Base-by-base conservation (phyloP, 2,888 invertebrate genomes). In the Xanthia togata region DNA sequence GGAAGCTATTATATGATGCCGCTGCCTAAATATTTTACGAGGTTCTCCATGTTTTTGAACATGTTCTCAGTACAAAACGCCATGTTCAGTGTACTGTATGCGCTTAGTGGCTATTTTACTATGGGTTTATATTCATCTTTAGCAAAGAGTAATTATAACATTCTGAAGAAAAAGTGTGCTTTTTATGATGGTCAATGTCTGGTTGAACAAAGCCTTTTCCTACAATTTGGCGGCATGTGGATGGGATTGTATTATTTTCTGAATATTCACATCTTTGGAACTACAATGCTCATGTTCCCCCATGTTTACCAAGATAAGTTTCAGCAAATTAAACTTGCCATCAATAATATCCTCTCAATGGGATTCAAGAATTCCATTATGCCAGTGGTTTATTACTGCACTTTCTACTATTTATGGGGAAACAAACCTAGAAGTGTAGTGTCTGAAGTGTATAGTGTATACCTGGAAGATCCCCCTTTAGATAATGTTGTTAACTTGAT, bases 301-400 rank as follows among this genome's bases (percentile, higher is more conserved):
- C 97, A 98, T n/a, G 96, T 98, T 26, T 97, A 98, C 81, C 97
- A 98, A 92, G 97, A 97, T 63, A 98, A 98, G 90, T 97, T 98
- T 83, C 96, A 97, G 8, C 97, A 97, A 89, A 96, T 98, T 31
- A 97, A 98, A 89, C 93, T 97, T 47, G 96, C 97, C 0, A 90
- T 98, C 12, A 94, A 95, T 68, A 92, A 95, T 4, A 96, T 97
- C 53, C 85, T 98, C 9, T 97, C 97, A 44, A 95, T 95, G 76
- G 97, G 98, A 31, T 96, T 98, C 79, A 90, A 93, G 60, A 96
- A 96, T 82, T 97, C 98, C 0, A 88, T 98, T 57, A 94, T 97
- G 90, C 98, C 98, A 26, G 97, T 97, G 9, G 70, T 97, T 12
- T 97, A 97, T 90, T 98, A 97, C 89, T 95, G 97, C 26, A 64